Conservation (phyloP, 1,140 invertebrate genomes). For the Procambarus virginalis region DNA sequence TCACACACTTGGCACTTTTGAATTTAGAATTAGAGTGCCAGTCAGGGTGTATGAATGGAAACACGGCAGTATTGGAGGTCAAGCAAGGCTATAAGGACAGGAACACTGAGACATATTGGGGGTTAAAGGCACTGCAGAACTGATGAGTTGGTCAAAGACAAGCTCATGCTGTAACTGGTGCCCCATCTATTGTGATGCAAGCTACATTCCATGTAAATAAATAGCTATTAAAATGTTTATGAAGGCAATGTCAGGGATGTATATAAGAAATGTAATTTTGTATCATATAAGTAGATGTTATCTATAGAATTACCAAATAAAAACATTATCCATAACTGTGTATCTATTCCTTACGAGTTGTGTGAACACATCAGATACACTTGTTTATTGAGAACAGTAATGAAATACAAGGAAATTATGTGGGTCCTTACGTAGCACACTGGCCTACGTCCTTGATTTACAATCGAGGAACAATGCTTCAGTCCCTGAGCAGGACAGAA, state of each 20-base stretch:
- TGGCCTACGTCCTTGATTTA: too few species aligned
- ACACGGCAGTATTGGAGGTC: neutral
- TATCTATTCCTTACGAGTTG: neutral
- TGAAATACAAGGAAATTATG: too few species aligned
- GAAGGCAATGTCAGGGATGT: slow-evolving; percentile 62
- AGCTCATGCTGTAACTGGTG: neutral
- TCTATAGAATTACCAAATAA: slow-evolving; percentile 63
- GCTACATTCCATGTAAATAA: slow-evolving; percentile 60
- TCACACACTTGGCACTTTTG: too few species aligned
- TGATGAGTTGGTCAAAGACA: neutral
- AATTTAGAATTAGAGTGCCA: too few species aligned
- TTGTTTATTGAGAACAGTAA: too few species aligned
- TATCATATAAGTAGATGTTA: slow-evolving; percentile 58
- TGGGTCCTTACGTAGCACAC: too few species aligned
- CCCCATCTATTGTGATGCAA: slow-evolving; percentile 41
- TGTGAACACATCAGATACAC: too few species aligned
- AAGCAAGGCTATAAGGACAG: neutral
- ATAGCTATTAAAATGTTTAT: slow-evolving; percentile 36
- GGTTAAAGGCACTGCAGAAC: neutral
- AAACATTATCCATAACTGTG: slow-evolving; percentile 32
- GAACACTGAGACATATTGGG: neutral
- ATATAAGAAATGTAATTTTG: slow-evolving; percentile 66
- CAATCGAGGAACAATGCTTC: too few species aligned
- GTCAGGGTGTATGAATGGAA: neutral
- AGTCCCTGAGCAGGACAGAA: too few species aligned